phyloP scores from a whole-genome alignment of 2,797 vertebrate species.

The Anabacerthia variegaticeps region DNA sequence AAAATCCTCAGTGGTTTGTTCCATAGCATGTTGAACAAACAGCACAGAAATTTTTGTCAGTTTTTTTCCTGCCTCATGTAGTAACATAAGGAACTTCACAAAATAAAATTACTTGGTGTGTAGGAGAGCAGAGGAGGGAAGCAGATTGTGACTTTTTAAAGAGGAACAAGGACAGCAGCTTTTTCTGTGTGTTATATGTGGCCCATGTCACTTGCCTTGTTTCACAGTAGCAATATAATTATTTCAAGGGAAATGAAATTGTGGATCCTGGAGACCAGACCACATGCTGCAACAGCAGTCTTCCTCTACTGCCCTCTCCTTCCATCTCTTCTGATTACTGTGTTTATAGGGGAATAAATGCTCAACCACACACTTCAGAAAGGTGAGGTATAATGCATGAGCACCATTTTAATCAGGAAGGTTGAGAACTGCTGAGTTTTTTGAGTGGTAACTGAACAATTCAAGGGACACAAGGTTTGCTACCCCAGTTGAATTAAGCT shows the following conservation, averaged over 20 bases:
- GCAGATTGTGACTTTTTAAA: constrained; percentile 63
- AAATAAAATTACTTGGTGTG: background rate
- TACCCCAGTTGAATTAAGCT: background rate
- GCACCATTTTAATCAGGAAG: background rate
- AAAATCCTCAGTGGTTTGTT: background rate
- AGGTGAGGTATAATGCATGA: accelerated
- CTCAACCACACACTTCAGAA: background rate
- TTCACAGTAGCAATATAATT: background rate
- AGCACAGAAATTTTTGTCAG: background rate
- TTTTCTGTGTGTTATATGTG: background rate
- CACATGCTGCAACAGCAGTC: background rate
- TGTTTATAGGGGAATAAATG: background rate
- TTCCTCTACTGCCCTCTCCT: background rate
- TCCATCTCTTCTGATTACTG: background rate
- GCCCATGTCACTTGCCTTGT: background rate
- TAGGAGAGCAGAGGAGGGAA: constrained; percentile 48
- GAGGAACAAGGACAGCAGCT: constrained; percentile 18
- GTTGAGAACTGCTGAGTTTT: background rate
- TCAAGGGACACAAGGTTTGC: background rate
- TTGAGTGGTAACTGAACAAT: background rate
- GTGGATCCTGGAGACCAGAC: background rate
- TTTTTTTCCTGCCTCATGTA: background rate
- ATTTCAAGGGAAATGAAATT: background rate
- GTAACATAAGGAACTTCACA: constrained; percentile 16
- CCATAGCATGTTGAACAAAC: background rate